Conservation (phyloP, 2,888 invertebrate species). For the Leistus spinibarbis region DNA sequence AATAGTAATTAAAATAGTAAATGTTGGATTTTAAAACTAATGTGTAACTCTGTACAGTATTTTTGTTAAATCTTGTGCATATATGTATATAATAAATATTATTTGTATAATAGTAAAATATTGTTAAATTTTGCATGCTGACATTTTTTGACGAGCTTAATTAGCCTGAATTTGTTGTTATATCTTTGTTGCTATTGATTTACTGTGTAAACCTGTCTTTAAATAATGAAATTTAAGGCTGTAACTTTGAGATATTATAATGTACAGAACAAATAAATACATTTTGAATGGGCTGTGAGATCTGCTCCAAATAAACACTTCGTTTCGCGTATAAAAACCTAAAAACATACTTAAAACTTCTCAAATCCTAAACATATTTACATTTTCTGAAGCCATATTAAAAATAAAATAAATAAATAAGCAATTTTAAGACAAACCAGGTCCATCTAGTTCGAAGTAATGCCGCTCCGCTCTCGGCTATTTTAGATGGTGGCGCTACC, state of each 20-base stretch:
- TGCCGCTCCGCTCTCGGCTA: too few relatives aligned
- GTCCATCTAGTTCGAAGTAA: too few relatives aligned
- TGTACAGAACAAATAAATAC: constrained; percentile 33
- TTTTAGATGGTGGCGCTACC: too few relatives aligned
- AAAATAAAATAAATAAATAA: too few relatives aligned
- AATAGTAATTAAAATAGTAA: too few relatives aligned
- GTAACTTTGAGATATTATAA: constrained; percentile 27
- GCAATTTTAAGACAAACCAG: too few relatives aligned
- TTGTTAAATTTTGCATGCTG: not conserved
- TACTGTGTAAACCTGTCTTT: not conserved
- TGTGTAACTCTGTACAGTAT: not conserved
- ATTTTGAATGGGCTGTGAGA: constrained; percentile 24
- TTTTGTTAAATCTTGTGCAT: constrained; percentile 1
- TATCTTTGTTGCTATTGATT: constrained; percentile 1
- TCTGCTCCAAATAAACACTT: constrained; percentile 20
- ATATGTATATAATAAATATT: constrained; percentile 3
- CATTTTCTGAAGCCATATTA: too few relatives aligned
- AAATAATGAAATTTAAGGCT: constrained; percentile 22
- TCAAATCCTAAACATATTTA: too few relatives aligned
- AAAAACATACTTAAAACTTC: too few relatives aligned
- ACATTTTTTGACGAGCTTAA: not conserved
- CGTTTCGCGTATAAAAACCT: not conserved
- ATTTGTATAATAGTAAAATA: not conserved
- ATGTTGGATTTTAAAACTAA: too few relatives aligned
- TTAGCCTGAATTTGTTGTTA: not conserved